These are phyloP conservation scores for Polypedilum vanderplanki DNA, from an alignment of 1,140 invertebrate species.

Conservation along the genomic window DNA sequence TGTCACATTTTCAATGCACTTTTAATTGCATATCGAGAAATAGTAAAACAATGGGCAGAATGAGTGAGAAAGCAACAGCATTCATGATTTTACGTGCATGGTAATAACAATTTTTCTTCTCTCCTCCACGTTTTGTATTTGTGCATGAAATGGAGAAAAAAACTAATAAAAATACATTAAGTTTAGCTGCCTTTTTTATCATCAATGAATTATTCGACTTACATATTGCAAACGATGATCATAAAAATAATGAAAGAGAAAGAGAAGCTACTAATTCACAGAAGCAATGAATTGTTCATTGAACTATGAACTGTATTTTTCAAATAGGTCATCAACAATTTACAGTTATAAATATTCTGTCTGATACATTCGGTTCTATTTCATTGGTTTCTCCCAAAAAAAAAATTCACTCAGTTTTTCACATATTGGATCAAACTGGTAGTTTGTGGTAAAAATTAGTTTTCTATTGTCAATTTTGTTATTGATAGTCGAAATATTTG, in stretches of 20 bases:
- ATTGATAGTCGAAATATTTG: too few species aligned
- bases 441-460: too few species aligned
- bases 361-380: not conserved
- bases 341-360: conserved; percentile 14
- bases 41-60: not conserved
- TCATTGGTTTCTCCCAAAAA: conserved; percentile 6
- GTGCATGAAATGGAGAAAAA: too few species aligned
- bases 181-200: too few species aligned
- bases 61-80: conserved; percentile 4
- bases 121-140: too few species aligned
- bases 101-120: too few species aligned
- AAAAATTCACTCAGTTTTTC: not conserved
- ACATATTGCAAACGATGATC: not conserved
- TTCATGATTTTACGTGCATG: not conserved
- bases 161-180: too few species aligned
- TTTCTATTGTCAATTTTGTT: too few species aligned
- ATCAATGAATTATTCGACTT: not conserved
- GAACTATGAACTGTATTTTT: conserved; percentile 3
- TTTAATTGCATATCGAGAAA: not conserved
- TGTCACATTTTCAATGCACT: not conserved
- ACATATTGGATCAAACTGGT: too few species aligned
- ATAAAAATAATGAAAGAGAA: not conserved
- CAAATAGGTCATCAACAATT: not conserved
- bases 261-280: conserved; percentile 13
- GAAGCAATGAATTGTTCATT: conserved; percentile 18